Evolutionary conservation across 2,113 vertebrate species (phyloP), one percentile per base, ranked within the genome.

Genomic region (Onychostruthus taczanowskii): DNA sequence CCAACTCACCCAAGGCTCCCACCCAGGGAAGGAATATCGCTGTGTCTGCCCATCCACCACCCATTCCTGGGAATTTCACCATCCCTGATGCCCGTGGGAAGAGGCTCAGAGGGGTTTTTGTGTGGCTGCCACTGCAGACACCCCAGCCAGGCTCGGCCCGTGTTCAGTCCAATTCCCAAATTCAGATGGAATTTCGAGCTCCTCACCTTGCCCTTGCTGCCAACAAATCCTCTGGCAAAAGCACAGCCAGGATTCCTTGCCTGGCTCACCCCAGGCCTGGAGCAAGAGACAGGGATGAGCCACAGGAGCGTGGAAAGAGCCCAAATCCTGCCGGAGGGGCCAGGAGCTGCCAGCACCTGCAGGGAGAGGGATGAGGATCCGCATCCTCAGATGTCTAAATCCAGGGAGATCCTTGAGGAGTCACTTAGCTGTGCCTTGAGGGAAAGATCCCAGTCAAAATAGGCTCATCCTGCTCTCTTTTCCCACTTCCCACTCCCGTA

Each of bases 381-480:
- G 16, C 30, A 82, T 33, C 9, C 79, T 41, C 1, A 2, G 13
- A 7, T 13, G 19, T 6, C 58, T 30, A 4, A 69, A 69, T 2
- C 75, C 90, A 62, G 46, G 20, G 46, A 66, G 37, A 85, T n/a
- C 90, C 75, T 44, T 0, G 24, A 63, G 78, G 41, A 93, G 33
- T 35, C 31, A 0, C 35, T 50, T 12, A 50, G 56, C 11, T 0
- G 50, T 7, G 21, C 4, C 3, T 7, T 2, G 62, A 55, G 77
- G 43, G 55, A 24, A 35, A n/a, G n/a, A 56, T 46, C 61, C 87
- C 27, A 43, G 14, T 33, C 43, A 17, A 30, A 90, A 64, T 0
- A 53, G 46, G 30, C 89, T 73, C 85, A 43, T 19, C 81, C 44
- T 31, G 9, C 31, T 92, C 91, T 49, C 27, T 53, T 90, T 84